These are phyloP conservation scores for Drosophila orosa DNA, from an alignment of 1,140 invertebrate species.

Conservation along the genomic window DNA sequence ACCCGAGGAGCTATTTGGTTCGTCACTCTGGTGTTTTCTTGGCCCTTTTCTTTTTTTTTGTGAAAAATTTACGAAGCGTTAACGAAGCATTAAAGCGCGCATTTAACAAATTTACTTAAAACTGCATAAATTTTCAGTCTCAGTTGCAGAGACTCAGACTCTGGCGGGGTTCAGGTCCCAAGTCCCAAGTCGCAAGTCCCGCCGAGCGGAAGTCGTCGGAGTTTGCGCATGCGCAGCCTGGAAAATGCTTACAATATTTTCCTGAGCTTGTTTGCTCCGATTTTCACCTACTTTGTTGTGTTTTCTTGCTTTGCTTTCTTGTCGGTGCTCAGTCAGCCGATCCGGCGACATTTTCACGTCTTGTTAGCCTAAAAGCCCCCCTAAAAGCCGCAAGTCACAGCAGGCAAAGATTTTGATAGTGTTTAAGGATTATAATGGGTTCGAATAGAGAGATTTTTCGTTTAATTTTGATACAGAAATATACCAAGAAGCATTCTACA, in stretches of 20 bases:
- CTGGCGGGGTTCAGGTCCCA: slow-evolving; percentile 1
- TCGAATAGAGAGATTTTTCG: too few species aligned
- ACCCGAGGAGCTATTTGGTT: slow-evolving; percentile 61
- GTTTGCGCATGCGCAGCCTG: slow-evolving; percentile 57
- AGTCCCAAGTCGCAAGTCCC: slow-evolving; percentile 6
- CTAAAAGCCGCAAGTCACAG: not conserved
- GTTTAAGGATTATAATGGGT: not conserved
- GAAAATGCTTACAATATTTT: slow-evolving; percentile 49
- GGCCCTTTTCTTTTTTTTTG: slow-evolving; percentile 46
- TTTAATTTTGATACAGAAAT: too few species aligned
- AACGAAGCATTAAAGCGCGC: slow-evolving; percentile 84
- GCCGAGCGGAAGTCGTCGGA: slow-evolving; percentile 54
- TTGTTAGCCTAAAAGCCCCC: slow-evolving; percentile 49
- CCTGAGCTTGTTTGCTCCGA: slow-evolving; percentile 27
- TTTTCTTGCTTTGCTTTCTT: slow-evolving; percentile 1
- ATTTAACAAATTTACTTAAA: slow-evolving; percentile 84
- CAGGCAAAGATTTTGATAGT: not conserved
- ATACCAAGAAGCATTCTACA: too few species aligned
- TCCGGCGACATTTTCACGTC: slow-evolving; percentile 69
- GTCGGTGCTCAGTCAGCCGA: slow-evolving; percentile 48
- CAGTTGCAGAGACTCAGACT: slow-evolving; percentile 1
- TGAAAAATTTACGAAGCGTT: slow-evolving; percentile 84
- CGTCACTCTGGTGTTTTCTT: slow-evolving; percentile 26
- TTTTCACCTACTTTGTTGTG: slow-evolving; percentile 27
- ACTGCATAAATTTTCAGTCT: slow-evolving; percentile 79